These are phyloP conservation scores for Mastacembelus armatus DNA, from an alignment of 2,797 vertebrate species.

Conservation along the genomic window DNA sequence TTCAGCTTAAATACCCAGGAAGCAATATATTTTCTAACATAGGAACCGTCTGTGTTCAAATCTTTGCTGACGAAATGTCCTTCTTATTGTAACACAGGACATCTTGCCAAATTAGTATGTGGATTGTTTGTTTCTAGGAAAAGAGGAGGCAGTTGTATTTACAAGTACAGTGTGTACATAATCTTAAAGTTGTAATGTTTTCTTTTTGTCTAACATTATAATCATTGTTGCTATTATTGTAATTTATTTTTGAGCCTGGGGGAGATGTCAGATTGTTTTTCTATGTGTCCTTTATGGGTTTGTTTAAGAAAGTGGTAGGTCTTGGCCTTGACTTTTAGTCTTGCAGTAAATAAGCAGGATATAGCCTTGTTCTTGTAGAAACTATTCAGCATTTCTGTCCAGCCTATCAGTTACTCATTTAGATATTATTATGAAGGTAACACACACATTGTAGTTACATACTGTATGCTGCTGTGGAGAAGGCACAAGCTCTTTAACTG, in stretches of 20 bases:
- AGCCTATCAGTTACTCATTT: constrained; percentile 57
- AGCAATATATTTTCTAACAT: constrained; percentile 83
- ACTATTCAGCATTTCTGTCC: constrained; percentile 61
- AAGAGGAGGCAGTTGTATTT: constrained; percentile 66
- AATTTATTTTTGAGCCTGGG: constrained; percentile 72
- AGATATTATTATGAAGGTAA: constrained; percentile 52
- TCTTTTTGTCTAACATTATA: constrained; percentile 64
- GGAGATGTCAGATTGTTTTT: constrained; percentile 44
- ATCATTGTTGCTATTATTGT: constrained; percentile 71
- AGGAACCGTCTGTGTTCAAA: constrained; percentile 64
- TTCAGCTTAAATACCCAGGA: constrained; percentile 71
- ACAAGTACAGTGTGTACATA: constrained; percentile 77
- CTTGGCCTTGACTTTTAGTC: constrained; percentile 72
- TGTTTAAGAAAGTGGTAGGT: constrained; percentile 65
- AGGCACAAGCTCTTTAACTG: constrained; percentile 71
- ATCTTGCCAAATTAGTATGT: constrained; percentile 73
- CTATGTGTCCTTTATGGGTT: constrained; percentile 52
- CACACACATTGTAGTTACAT: constrained; percentile 57
- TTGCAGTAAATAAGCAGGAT: constrained; percentile 72
- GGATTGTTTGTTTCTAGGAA: constrained; percentile 59
- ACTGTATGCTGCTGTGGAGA: constrained; percentile 70
- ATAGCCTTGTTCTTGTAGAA: constrained; percentile 75
- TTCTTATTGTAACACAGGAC: constrained; percentile 68
- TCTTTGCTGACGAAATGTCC: constrained; percentile 61
- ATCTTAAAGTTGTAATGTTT: constrained; percentile 75